Percentiles rank a stretch among this genome's conserved stretches.
Conservation (phyloP, 2,797 vertebrate species). For the Hemitrygon akajei region DNA sequence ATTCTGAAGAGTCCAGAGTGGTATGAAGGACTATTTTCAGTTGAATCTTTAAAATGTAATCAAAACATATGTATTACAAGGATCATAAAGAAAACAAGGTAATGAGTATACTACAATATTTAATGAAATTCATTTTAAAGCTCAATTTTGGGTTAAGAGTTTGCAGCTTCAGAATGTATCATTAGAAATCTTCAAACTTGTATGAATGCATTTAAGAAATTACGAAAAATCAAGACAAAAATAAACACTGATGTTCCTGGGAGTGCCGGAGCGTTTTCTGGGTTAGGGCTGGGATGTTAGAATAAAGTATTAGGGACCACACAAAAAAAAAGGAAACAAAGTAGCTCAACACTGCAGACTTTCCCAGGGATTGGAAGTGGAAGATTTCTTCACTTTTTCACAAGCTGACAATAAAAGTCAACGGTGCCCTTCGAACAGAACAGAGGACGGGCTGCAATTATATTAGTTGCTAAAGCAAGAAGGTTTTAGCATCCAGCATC, state of each 20-base stretch:
- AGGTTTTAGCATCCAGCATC: neutral
- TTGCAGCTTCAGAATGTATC: conserved; percentile 32
- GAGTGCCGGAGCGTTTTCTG: neutral
- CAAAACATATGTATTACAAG: neutral
- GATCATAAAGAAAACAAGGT: conserved; percentile 6
- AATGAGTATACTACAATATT: conserved; percentile 37
- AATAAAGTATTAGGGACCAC: conserved; percentile 14
- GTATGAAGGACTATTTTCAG: too few relatives aligned
- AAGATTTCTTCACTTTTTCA: conserved; percentile 33
- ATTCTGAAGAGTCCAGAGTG: too few relatives aligned
- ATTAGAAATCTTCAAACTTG: conserved; percentile 31
- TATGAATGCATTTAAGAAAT: conserved; percentile 35
- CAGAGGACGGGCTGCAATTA: conserved; percentile 14
- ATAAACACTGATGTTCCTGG: conserved; percentile 15
- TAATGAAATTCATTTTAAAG: conserved; percentile 34
- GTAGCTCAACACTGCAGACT: neutral
- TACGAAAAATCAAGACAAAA: conserved; percentile 3
- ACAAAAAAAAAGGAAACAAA: conserved; percentile 24
- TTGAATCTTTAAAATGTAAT: too few relatives aligned
- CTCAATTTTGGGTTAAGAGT: conserved; percentile 32
- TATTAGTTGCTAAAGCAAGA: conserved; percentile 22
- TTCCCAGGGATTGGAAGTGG: conserved; percentile 29
- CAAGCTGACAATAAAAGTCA: conserved; percentile 34
- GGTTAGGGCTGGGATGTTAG: conserved; percentile 34
- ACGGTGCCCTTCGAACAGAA: neutral